phyloP scores from a whole-genome alignment of 2,888 invertebrate genomes.

The Lepidocyrtoides sp. region DNA sequence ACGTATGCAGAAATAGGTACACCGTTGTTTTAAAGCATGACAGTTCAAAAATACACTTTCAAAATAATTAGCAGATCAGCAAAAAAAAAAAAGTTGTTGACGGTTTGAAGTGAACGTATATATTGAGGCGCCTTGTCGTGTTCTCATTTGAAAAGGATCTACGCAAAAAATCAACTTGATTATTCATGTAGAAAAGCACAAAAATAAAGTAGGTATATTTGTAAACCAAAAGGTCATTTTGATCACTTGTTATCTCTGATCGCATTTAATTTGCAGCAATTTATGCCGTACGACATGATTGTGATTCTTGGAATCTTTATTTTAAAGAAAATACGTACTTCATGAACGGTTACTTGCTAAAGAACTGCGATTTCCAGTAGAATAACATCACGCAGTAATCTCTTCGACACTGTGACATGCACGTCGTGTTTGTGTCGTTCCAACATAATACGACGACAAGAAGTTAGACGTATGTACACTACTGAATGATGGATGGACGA shows the following conservation, averaged over 20 bases:
- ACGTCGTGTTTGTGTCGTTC: not conserved
- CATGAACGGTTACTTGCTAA: not conserved
- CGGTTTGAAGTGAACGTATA: constrained; percentile 14
- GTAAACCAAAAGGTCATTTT: constrained; percentile 41
- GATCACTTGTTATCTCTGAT: constrained; percentile 15
- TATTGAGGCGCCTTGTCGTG: not conserved
- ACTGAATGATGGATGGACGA: too few relatives aligned
- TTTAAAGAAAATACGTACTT: constrained; percentile 1
- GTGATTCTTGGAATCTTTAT: constrained; percentile 23
- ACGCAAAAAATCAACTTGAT: not conserved
- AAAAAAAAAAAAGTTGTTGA: constrained; percentile 21
- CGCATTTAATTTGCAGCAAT: not conserved
- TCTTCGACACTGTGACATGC: not conserved
- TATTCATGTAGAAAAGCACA: not conserved
- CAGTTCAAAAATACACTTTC: constrained; percentile 22
- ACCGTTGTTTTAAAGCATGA: not conserved
- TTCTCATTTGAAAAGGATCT: not conserved
- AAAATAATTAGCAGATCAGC: constrained; percentile 28
- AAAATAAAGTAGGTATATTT: not conserved
- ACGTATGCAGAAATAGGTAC: not conserved
- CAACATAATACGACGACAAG: too few relatives aligned
- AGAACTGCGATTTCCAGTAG: not conserved
- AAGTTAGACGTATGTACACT: too few relatives aligned
- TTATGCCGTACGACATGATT: not conserved
- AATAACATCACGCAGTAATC: not conserved